Percentiles rank a stretch among this genome's conserved stretches.
Conservation (phyloP, 2,888 invertebrate species). For the Leptarthrus brevirostris region DNA sequence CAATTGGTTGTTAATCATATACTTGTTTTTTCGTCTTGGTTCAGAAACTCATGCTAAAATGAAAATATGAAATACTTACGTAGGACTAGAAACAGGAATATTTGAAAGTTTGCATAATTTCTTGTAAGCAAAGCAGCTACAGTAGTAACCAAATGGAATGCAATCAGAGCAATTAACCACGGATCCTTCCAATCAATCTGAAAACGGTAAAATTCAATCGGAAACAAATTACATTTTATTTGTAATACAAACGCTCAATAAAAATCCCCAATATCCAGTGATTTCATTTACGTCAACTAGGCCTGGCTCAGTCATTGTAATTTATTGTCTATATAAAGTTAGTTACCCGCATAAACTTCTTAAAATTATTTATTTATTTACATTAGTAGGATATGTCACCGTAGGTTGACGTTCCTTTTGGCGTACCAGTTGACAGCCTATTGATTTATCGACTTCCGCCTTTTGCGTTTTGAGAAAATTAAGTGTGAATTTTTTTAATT, state of each 20-base stretch:
- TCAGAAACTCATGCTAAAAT: too few species aligned
- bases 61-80: too few species aligned
- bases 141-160: conserved; percentile 82
- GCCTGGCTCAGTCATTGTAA: conserved; percentile 70
- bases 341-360: not conserved
- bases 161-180: conserved; percentile 82
- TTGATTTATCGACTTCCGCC: too few species aligned
- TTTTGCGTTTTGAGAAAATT: too few species aligned
- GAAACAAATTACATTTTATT: not conserved
- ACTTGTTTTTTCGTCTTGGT: too few species aligned
- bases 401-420: too few species aligned
- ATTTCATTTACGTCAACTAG: conserved; percentile 78
- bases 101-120: conserved; percentile 88
- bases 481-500: too few species aligned
- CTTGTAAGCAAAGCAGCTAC: conserved; percentile 83
- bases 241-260: conserved; percentile 79
- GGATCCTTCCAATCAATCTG: conserved; percentile 92
- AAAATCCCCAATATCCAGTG: conserved; percentile 81
- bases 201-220: conserved; percentile 48
- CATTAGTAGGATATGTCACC: too few species aligned
- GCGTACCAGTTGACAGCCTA: too few species aligned
- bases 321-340: too few species aligned
- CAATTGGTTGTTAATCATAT: too few species aligned
- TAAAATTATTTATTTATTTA: conserved; percentile 6
- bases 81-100: conserved; percentile 81